Conservation (phyloP, 1,140 invertebrate genomes). For the Apis mellifera region Amel_HAv3.1 CM009942.2:10146501-10147000, state of each 20-base stretch:
- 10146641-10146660: neutral
- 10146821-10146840: no score
- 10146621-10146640: constrained; percentile 48
- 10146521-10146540: constrained; percentile 15
- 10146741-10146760: neutral
- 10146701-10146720: constrained; percentile 11
- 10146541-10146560: constrained; percentile 26
- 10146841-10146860: neutral
- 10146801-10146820: neutral
- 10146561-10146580: constrained; percentile 32
- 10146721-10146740: neutral
- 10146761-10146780: neutral
- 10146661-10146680: neutral
- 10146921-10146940: constrained; percentile 22
- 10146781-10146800: neutral
- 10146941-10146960: constrained; percentile 24
- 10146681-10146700: neutral
- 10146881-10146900: neutral
- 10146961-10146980: constrained; percentile 8
- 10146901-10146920: constrained; percentile 3
- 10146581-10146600: constrained; percentile 48
- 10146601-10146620: constrained; percentile 7
- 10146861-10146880: constrained; percentile 1
- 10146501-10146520: constrained; percentile 43
- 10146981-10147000: neutral